phyloP scores from a whole-genome alignment of 2,113 vertebrate species.

The Marcusenius ussheri region DNA sequence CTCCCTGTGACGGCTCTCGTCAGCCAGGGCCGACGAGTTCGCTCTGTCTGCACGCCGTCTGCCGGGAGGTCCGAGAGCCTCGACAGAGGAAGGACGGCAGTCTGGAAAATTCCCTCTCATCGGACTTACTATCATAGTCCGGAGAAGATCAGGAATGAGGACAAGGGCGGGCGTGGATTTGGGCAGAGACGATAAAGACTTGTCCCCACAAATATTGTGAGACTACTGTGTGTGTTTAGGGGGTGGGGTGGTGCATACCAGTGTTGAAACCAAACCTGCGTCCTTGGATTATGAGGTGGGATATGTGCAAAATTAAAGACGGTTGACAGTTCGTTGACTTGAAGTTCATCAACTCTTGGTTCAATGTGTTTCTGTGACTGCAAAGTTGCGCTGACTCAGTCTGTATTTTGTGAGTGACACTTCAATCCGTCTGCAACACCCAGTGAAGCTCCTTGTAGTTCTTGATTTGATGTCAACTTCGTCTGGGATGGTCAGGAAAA shows the following conservation, averaged over 20 bases:
- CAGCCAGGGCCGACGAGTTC: slow-evolving; percentile 27
- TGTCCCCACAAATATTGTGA: neutral
- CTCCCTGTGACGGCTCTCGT: slow-evolving; percentile 48
- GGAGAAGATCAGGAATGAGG: neutral
- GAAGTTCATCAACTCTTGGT: neutral
- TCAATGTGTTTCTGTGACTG: neutral
- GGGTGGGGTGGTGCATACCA: neutral
- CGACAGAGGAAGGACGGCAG: neutral
- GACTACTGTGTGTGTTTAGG: neutral
- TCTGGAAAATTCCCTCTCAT: neutral
- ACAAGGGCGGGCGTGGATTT: neutral
- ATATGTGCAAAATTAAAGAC: neutral
- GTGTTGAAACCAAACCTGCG: neutral
- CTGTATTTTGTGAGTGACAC: neutral
- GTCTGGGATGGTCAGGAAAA: neutral
- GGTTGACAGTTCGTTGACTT: neutral
- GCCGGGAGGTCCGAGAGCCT: neutral
- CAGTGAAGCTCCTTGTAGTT: neutral
- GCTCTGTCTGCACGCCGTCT: neutral
- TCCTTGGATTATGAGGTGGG: neutral
- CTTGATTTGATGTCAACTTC: neutral
- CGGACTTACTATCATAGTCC: neutral
- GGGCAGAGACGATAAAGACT: neutral
- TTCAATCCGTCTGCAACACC: neutral
- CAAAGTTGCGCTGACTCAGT: neutral